phyloP scores from a whole-genome alignment of 2,113 vertebrate species.

The Potamarius usumacintae region DNA sequence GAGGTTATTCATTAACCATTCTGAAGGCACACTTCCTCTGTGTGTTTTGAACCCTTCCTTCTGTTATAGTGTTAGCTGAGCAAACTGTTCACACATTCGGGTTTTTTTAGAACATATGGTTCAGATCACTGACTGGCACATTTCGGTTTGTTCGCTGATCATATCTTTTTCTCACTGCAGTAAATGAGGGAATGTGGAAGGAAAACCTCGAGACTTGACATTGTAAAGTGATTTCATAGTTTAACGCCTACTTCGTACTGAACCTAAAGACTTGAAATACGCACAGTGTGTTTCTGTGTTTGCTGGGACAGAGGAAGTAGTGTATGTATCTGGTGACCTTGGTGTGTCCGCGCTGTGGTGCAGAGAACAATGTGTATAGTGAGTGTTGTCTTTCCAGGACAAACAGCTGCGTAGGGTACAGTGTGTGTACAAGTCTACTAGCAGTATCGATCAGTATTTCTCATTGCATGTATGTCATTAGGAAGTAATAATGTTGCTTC shows the following conservation, averaged over 20 bases:
- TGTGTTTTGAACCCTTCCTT: constrained; percentile 27
- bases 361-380: constrained; percentile 46
- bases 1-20: constrained; percentile 53
- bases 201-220: not conserved
- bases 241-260: not conserved
- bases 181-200: not conserved
- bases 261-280: not conserved
- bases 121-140: not conserved
- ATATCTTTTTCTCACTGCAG: not conserved
- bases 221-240: not conserved
- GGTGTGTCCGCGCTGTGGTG: not conserved
- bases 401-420: not conserved
- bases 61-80: constrained; percentile 38
- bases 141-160: constrained; percentile 14
- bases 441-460: not conserved
- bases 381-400: not conserved
- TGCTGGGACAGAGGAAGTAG: not conserved
- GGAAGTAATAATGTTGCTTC: too few relatives aligned
- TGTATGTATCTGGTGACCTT: constrained; percentile 17
- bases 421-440: not conserved
- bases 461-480: not conserved
- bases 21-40: constrained; percentile 36
- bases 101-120: constrained; percentile 15
- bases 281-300: not conserved
- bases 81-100: constrained; percentile 41